Percentiles rank a stretch among this genome's conserved stretches.
phyloP scores from a whole-genome alignment of 2,888 invertebrate genomes.

The Himalopsyche japonica region DNA sequence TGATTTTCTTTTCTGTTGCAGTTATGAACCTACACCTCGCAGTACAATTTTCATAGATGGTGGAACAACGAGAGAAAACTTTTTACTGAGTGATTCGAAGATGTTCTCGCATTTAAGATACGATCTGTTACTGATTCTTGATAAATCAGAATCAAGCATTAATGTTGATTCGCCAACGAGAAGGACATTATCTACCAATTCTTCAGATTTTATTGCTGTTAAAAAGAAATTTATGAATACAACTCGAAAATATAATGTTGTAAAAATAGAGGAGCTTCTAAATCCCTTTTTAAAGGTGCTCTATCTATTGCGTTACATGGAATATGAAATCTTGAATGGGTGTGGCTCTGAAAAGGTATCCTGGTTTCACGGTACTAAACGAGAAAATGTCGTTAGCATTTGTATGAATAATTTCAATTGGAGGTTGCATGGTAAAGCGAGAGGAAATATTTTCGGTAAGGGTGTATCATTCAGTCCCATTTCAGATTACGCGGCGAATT shows the following conservation, averaged over 20 bases:
- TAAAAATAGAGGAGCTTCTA: neutral
- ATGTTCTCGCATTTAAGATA: neutral
- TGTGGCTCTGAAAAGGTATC: conserved; percentile 32
- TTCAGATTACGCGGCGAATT: conserved; percentile 43
- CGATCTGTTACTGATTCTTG: too few species aligned
- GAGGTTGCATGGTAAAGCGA: conserved; percentile 42
- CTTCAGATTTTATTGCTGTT: neutral
- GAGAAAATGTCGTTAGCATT: conserved; percentile 42
- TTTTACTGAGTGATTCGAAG: neutral
- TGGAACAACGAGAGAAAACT: neutral
- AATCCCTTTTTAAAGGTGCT: neutral
- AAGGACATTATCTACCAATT: neutral
- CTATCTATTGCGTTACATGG: conserved; percentile 40
- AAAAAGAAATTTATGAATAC: neutral
- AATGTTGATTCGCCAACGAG: neutral
- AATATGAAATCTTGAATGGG: conserved; percentile 32
- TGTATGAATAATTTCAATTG: conserved; percentile 45
- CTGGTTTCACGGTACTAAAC: conserved; percentile 45
- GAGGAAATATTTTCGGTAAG: conserved; percentile 43
- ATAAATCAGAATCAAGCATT: too few species aligned
- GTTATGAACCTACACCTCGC: too few species aligned
- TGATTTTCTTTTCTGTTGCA: too few species aligned
- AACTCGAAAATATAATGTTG: neutral
- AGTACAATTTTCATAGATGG: too few species aligned
- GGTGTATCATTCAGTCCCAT: conserved; percentile 45